Conservation (phyloP, 2,113 vertebrate genomes). For the Mobula birostris region DNA sequence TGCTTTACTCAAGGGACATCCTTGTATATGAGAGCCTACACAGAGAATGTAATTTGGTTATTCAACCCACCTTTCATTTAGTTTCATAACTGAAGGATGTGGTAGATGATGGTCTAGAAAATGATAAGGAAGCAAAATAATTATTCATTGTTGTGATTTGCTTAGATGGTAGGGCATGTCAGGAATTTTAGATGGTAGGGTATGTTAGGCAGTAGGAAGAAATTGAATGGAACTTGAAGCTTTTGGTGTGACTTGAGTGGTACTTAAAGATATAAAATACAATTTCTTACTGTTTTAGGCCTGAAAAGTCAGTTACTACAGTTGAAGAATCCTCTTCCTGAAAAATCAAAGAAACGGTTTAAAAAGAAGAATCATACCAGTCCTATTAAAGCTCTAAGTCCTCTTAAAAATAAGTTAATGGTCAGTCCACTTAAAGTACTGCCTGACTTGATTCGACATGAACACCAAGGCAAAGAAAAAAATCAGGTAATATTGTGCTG, state of each 20-base stretch:
- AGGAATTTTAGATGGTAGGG: background rate
- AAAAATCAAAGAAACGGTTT: conserved; percentile 70
- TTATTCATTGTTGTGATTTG: background rate
- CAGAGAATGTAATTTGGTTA: background rate
- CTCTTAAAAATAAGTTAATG: conserved; percentile 65
- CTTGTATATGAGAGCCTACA: background rate
- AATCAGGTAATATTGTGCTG: conserved; percentile 58
- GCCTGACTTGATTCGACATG: conserved; percentile 60
- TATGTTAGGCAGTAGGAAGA: background rate
- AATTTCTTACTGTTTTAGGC: conserved; percentile 49
- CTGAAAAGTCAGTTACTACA: conserved; percentile 72
- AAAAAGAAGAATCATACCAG: conserved; percentile 68
- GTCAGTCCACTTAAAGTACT: conserved; percentile 68
- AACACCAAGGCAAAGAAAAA: conserved; percentile 49
- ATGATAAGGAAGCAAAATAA: background rate
- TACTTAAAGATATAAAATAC: background rate
- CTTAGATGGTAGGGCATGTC: background rate
- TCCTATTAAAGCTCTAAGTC: conserved; percentile 70
- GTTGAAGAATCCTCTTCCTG: conserved; percentile 60
- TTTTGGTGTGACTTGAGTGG: background rate
- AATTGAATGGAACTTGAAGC: background rate
- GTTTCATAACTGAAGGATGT: background rate
- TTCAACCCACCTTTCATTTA: background rate
- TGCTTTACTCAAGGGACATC: background rate
- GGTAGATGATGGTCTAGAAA: background rate